Conservation (phyloP, 2,888 invertebrate genomes). For the Agrilus cyanescens region DNA sequence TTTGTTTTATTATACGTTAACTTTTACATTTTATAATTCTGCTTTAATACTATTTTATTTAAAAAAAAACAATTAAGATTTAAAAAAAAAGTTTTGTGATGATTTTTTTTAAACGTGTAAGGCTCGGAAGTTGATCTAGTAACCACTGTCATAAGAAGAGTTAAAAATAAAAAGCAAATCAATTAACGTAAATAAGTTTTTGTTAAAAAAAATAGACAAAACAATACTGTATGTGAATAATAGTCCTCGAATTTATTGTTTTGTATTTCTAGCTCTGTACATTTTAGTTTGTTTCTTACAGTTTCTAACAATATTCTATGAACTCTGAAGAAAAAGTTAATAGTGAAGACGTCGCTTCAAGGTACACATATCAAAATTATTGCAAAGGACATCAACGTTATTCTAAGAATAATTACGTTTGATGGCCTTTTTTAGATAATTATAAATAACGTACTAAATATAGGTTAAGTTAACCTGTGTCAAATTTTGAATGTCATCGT, state of each 20-base stretch:
- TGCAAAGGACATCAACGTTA: neutral
- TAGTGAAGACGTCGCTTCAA: conserved; percentile 41
- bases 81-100: too few relatives aligned
- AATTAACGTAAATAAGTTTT: conserved; percentile 11
- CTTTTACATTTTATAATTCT: too few relatives aligned
- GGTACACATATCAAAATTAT: conserved; percentile 26
- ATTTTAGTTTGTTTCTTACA: conserved; percentile 12
- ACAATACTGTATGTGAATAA: conserved; percentile 1
- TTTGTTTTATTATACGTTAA: too few relatives aligned
- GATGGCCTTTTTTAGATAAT: neutral
- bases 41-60: too few relatives aligned
- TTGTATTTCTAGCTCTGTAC: conserved; percentile 1
- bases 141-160: conserved; percentile 4
- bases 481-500: conserved; percentile 31
- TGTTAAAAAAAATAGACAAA: conserved; percentile 5
- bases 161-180: conserved; percentile 11
- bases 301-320: conserved; percentile 32
- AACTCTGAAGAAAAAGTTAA: conserved; percentile 35
- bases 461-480: conserved; percentile 31
- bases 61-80: too few relatives aligned
- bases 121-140: neutral
- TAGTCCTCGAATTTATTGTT: conserved; percentile 2
- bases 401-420: neutral
- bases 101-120: too few relatives aligned
- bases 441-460: conserved; percentile 7